phyloP scores from a whole-genome alignment of 2,797 vertebrate genomes.

The Enoplosus armatus region DNA sequence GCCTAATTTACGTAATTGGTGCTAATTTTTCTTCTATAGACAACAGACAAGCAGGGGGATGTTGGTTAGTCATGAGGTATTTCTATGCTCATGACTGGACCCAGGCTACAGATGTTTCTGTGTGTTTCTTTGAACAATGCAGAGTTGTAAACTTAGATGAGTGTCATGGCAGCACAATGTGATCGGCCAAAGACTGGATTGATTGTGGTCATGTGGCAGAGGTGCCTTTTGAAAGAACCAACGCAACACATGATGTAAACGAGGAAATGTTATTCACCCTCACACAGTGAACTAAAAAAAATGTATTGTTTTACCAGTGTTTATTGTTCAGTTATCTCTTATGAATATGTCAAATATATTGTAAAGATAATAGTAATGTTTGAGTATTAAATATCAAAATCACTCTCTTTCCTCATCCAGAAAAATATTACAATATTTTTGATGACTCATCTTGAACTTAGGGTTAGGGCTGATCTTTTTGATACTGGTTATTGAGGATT shows the following conservation, averaged over 20 bases:
- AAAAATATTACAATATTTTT: not conserved
- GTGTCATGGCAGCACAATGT: slow-evolving; percentile 3
- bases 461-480: no score
- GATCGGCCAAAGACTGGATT: no score
- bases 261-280: not conserved
- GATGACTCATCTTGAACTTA: no score
- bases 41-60: slow-evolving; percentile 14
- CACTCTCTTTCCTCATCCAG: not conserved
- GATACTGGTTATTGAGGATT: no score
- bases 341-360: not conserved
- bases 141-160: slow-evolving; percentile 8
- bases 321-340: not conserved
- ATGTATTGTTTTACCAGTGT: no score
- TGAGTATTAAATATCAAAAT: not conserved
- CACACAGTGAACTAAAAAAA: not conserved
- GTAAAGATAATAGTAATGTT: no score
- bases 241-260: not conserved
- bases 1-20: slow-evolving; percentile 38
- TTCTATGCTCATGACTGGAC: not conserved
- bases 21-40: slow-evolving; percentile 35
- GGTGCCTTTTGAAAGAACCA: not conserved
- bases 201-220: not conserved
- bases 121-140: slow-evolving; percentile 4
- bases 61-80: slow-evolving; percentile 10
- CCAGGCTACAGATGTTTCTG: not conserved